Percentiles rank a stretch among this genome's conserved stretches.
Evolutionary conservation across 2,888 invertebrate genomes (phyloP).

Genomic region (Dasypolia templi): DNA sequence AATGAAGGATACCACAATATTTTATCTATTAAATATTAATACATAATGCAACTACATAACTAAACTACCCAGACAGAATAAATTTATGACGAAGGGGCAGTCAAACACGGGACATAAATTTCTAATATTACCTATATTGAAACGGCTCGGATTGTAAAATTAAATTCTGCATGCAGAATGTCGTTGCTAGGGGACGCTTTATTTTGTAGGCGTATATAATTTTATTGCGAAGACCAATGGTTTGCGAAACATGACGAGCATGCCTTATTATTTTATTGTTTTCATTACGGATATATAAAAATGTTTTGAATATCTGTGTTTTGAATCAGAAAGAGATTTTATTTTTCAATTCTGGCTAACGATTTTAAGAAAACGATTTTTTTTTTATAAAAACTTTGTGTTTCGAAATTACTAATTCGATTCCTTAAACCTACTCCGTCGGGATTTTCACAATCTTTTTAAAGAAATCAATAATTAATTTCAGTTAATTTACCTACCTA

Average conservation of each 20-base stretch:
- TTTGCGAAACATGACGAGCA: constrained; percentile 85
- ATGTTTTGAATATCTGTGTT: constrained; percentile 12
- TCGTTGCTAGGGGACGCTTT: constrained; percentile 82
- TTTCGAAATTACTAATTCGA: too few species aligned
- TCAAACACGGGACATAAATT: constrained; percentile 88
- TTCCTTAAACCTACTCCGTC: background rate
- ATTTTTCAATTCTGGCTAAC: background rate
- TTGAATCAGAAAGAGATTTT: background rate
- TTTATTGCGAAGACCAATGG: constrained; percentile 89
- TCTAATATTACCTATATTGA: constrained; percentile 89
- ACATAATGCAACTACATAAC: constrained; percentile 61
- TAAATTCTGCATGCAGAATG: constrained; percentile 90
- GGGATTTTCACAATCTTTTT: background rate
- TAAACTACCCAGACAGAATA: constrained; percentile 59
- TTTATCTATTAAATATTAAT: background rate
- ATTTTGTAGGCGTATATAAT: constrained; percentile 91
- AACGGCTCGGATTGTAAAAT: constrained; percentile 88
- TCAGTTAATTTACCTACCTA: background rate
- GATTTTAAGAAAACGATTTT: background rate
- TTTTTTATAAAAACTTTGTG: too few species aligned
- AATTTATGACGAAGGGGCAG: constrained; percentile 83
- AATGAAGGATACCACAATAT: background rate
- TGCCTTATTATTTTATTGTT: constrained; percentile 79
- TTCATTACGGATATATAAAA: constrained; percentile 40
- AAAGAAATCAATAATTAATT: background rate